phyloP scores from a whole-genome alignment of 2,797 vertebrate species.

The Sciurus carolinensis region DNA sequence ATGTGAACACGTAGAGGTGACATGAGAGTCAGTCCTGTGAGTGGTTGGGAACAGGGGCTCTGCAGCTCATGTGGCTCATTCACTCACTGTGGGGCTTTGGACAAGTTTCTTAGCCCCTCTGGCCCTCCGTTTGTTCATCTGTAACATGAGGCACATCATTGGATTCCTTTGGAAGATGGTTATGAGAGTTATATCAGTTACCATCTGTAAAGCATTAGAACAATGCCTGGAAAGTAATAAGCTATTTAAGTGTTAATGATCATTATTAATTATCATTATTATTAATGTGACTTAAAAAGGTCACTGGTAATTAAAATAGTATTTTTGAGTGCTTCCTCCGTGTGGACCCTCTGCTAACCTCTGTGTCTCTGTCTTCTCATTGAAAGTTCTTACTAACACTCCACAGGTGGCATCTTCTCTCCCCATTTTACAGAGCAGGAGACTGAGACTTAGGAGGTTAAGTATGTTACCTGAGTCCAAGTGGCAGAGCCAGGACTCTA shows the following conservation, averaged over 20 bases:
- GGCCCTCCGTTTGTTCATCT: neutral
- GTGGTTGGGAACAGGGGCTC: neutral
- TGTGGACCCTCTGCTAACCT: neutral
- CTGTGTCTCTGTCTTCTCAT: neutral
- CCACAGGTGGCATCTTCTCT: neutral
- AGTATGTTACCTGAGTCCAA: neutral
- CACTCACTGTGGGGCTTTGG: neutral
- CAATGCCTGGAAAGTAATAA: neutral
- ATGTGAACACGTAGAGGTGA: neutral
- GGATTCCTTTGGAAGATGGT: neutral
- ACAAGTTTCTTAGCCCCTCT: neutral
- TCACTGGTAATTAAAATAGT: neutral
- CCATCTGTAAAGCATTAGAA: neutral
- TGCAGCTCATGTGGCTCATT: neutral
- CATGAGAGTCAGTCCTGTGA: neutral
- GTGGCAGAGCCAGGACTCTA: neutral
- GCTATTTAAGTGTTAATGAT: neutral
- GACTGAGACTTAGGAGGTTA: neutral
- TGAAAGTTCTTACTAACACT: neutral
- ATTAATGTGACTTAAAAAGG: neutral
- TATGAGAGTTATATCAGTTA: neutral
- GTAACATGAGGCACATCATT: neutral
- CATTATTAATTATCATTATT: slow-evolving; percentile 1
- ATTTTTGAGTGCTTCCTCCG: neutral
- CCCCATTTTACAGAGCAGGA: neutral